Base-by-base conservation (phyloP, 2,888 invertebrate species). In the Allolobophora icterica region DNA sequence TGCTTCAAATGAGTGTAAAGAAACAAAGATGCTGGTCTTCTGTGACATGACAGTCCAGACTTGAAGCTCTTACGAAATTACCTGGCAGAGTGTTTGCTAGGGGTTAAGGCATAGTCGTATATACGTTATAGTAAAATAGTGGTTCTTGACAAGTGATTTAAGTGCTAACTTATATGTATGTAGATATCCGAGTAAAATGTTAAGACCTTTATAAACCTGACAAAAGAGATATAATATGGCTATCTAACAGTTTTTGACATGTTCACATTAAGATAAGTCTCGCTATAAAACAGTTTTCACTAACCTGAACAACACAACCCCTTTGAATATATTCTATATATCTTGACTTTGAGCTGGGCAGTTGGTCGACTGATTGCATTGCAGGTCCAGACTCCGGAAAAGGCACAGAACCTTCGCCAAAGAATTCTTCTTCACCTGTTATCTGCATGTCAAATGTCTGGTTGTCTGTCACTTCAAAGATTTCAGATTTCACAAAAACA, bases 401-500 rank as follows among this genome's bases (percentile, higher is more conserved):
- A 35, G 35, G 87, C 38, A 87, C 13, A 2, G 38, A 38, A 38
- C 24, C 38, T 24, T 87, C 87, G 11, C 87, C 87, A 33, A 87
- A 87, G 34, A 87, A 87, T 35, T 34, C 34, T 35, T 87, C 87
- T 87, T 34, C 87, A 24, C 38, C 38, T 11, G 38, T 19, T 17
- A 87, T 33, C 87, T 34, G 35, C 21, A 87, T n/a, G 5, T 87
- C 87, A 35, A 34, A 87, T n/a, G 87, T 24, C 34, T 87, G 34
- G 35, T 87, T 87, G 38, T 87, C 87, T 11, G 35, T 38, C 35
- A 87, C 35, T 35, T 87, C 87, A 87, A 87, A 38, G 34, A 87
- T 87, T 30, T 87, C 87, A 35, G 87, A 87, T 11, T 87, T 87
- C n/a, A 87, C 38, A 87, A 87, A 87, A 15, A 87, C 87, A 34